phyloP scores from a whole-genome alignment of 2,888 invertebrate genomes.

The Petrolisthes manimaculis region DNA sequence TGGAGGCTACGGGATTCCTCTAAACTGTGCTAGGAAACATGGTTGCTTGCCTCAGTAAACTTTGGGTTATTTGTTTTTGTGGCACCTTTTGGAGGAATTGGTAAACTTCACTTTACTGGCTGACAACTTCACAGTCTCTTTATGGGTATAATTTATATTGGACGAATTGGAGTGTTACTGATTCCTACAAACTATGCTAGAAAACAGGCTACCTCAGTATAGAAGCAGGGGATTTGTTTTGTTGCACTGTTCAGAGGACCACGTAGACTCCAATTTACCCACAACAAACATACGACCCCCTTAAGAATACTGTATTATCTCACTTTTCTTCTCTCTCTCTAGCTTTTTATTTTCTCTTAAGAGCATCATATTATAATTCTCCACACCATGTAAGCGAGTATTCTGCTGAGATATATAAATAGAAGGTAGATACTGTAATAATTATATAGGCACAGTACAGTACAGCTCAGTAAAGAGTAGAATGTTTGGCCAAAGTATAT shows the following conservation, averaged over 20 bases:
- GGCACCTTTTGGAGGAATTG: too few species aligned
- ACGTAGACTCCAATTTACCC: slow-evolving; percentile 3
- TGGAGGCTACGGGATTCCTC: not conserved
- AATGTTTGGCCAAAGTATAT: too few species aligned
- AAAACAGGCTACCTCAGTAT: too few species aligned
- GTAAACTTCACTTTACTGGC: too few species aligned
- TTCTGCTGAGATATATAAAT: not conserved
- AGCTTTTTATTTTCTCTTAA: not conserved
- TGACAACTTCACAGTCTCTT: too few species aligned
- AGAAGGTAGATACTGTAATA: slow-evolving; percentile 54
- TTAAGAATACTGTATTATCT: not conserved
- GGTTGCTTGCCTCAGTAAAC: too few species aligned
- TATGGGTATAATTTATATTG: too few species aligned
- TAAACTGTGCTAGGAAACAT: not conserved
- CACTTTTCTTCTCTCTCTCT: not conserved
- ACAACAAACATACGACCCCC: not conserved
- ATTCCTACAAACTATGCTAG: too few species aligned
- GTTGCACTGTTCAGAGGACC: too few species aligned
- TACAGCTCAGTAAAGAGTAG: not conserved
- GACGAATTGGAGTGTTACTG: too few species aligned
- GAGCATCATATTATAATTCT: not conserved
- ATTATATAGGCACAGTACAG: slow-evolving; percentile 40
- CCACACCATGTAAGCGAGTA: not conserved
- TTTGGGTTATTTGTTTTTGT: too few species aligned
- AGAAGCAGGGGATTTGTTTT: too few species aligned